These are phyloP conservation scores for Melanotaenia maccullochi DNA, from an alignment of 2,797 vertebrate genomes.

Conservation along the genomic window DNA sequence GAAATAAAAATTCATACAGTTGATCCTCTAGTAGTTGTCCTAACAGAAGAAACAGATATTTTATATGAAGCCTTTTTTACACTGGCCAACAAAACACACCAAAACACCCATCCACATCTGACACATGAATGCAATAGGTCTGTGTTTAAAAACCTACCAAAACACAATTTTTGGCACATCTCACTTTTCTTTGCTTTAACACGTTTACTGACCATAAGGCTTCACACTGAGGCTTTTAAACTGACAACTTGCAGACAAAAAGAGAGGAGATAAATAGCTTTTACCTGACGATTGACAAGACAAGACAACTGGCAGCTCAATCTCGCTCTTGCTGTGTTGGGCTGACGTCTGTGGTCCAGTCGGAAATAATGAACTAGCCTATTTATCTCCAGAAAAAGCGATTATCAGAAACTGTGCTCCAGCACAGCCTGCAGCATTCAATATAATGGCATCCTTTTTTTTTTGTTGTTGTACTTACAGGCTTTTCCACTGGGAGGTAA, in stretches of 20 bases:
- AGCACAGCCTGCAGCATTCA: not conserved
- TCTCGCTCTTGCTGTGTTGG: not conserved
- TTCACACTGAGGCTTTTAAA: not conserved
- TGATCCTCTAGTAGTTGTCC: not conserved
- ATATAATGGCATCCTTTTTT: not conserved
- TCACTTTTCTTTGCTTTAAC: not conserved
- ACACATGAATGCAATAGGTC: not conserved
- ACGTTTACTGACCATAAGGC: not conserved
- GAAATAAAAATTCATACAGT: not conserved
- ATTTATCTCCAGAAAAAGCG: not conserved
- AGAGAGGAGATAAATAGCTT: not conserved
- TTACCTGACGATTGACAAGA: not conserved
- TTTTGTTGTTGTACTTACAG: not conserved
- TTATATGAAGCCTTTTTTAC: not conserved
- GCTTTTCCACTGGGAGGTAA: not conserved
- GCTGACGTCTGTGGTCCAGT: not conserved
- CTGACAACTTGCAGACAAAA: not conserved
- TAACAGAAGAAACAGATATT: not conserved
- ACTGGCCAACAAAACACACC: not conserved
- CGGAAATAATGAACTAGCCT: not conserved
- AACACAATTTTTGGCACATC: not conserved
- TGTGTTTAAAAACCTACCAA: not conserved
- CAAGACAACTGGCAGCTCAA: constrained; percentile 3
- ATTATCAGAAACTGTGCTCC: not conserved
- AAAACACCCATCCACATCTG: not conserved